Evolutionary conservation across 2,113 vertebrate genomes (phyloP), one percentile per base, ranked within the genome.

Genomic region (Lepus timidus): DNA sequence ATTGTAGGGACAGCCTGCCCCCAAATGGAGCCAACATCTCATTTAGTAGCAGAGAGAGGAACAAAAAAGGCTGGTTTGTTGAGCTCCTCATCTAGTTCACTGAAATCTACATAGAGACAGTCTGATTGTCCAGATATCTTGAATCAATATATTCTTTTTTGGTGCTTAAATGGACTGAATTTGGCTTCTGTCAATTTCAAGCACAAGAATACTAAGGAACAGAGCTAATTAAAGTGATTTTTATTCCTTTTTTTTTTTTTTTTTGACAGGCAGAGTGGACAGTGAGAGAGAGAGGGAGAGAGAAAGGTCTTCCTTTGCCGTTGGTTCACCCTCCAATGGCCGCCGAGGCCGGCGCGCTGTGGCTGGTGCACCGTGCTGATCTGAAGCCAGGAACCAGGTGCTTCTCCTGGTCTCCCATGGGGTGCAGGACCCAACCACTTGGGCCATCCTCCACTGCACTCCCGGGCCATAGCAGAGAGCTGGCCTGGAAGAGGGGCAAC

Each of bases 201-300:
- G 49, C 0, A 58, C 82, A 88, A 82, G 9, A 74, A 93, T 82
- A 17, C 33, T 71, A 93, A 85, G 3, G 17, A 94, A 67, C 7
- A 92, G 8, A 88, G 27, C 23, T 74, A 94, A 82, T 67, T 91
- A 95, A 74, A 76, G 16, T 80, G 5, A 31, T 51, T 92, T 85
- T 75, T 61, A 84, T 49, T 93, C 36, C 36, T 36, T 36, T 36
- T 36, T 36, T 36, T 36, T 36, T 36, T 36, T 36, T 36, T 36
- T 36, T 36, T 36, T 36, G 36, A 36, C 36, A 36, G 36, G 36
- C 36, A 36, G 36, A 36, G 36, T 36, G 36, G 36, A 36, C 36
- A 36, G 36, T 36, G 36, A 36, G 36, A 36, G 36, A 36, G 36
- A 36, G 36, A 36, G 36, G 3, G 36, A 36, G 36, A 36, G 36